Base-by-base conservation (phyloP, 2,888 invertebrate genomes). In the Andrena bucephala region DNA sequence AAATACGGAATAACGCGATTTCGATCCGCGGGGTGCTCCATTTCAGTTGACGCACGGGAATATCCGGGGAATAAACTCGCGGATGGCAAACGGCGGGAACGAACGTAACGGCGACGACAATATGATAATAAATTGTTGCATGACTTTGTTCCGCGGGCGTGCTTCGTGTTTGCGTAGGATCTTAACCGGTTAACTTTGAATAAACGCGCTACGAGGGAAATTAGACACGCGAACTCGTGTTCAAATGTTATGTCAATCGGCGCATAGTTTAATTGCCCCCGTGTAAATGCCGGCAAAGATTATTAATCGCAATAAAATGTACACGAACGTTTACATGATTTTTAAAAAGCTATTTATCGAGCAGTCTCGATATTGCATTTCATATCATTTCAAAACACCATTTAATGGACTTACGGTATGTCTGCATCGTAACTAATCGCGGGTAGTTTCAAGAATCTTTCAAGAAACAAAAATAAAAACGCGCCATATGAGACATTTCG, bases 181-280 rank as follows among this genome's bases (percentile, higher is more conserved):
- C 72, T 48, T 77, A 72, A 59, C 57, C 27, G 7, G 77, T 8
- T 36, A 60, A 77, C 29, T 78, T 75, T 57, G 48, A 74, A 68
- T 54, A 29, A 75, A 73, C 50, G 72, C 66, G 59, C 20, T 20
- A 4, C 31, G 24, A 29, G 59, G 10, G 27, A 52, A 72, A 72
- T 77, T 72, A 77, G 36, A 66, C 66, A 65, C 50, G 36, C 33
- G 50, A 77, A 36, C 66, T 29, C 57, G n/a, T 10, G 57, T 62
- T 42, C 36, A 36, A 73, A 60, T 29, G 42, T 67, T 54, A 54
- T 62, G 36, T 75, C 33, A 29, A 75, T 63, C 31, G 60, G 20
- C 10, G 16, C 6, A 8, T 0, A 7, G 8, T 67, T 24, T 62
- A 67, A 78, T 62, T 59, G 27, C 31, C 20, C 27, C 29, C 3